Base-by-base conservation (phyloP, 2,888 invertebrate species). In the Hydraecia micacea region DNA sequence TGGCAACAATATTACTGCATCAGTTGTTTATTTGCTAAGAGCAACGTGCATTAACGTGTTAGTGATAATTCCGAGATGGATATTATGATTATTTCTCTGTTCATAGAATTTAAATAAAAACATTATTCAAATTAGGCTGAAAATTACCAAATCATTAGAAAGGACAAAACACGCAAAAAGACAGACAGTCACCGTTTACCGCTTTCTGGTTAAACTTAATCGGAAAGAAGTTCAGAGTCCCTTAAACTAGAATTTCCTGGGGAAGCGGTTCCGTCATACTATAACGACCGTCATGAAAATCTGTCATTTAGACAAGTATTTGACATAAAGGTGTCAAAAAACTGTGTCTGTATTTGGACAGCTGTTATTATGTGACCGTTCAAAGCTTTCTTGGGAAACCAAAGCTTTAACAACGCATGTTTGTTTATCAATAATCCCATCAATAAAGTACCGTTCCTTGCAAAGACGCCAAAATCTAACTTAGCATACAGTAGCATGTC, bases 1-100 rank as follows among this genome's bases (percentile, higher is more conserved):
- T 86, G 86, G 73, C 86, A 80, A 83, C 58, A 18, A 58, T 67
- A 77, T 55, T 65, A 66, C 58, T 49, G 72, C 70, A 77, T 68
- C 18, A 55, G 49, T 70, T 49, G 67, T 75, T 83, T 76, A 73
- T 83, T 85, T 71, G 42, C 18, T 15, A 39, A 25, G 1, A 60
- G 32, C 2, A 21, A 62, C 11, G 21, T 67, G 62, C 71, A 76
- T 68, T 75, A 77, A 7, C 39, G 62, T 32, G 25, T 65, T 58
- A 68, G 42, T 28, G 55, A 32, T 65, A 18, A 4, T 69, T 32
- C 55, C 36, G 63, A 42, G 36, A 25, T 18, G 2, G 55, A 70
- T 32, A 32, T 39, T 36, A 39, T 39, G 9, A 46, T 3, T 67
- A 1, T n/a, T 46, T 46, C 0, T n/a, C 2, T 18, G 18, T 77